Conservation (phyloP, 2,888 invertebrate genomes). For the Danaus chrysippus region DNA sequence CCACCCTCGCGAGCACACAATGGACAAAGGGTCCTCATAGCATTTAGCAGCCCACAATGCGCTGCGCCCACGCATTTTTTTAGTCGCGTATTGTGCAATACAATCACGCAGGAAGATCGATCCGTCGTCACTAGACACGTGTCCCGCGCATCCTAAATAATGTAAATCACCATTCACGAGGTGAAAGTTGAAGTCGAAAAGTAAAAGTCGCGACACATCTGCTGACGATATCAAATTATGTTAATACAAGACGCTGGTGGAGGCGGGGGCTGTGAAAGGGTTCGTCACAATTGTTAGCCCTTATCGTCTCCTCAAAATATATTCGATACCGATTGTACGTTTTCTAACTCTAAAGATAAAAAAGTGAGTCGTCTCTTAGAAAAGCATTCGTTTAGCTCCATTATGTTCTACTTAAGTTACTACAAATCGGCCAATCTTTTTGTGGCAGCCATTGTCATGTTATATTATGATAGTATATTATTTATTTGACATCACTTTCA, state of each 20-base stretch:
- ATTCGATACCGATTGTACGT: slow-evolving; percentile 48
- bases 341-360: slow-evolving; percentile 54
- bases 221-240: slow-evolving; percentile 60
- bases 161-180: slow-evolving; percentile 69
- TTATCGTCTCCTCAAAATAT: slow-evolving; percentile 58
- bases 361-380: slow-evolving; percentile 47
- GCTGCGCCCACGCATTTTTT: slow-evolving; percentile 61
- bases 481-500: slow-evolving; percentile 57
- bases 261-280: slow-evolving; percentile 54
- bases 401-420: slow-evolving; percentile 59
- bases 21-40: slow-evolving; percentile 66
- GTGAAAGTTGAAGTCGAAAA: slow-evolving; percentile 76
- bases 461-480: slow-evolving; percentile 53
- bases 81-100: slow-evolving; percentile 47
- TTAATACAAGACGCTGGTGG: slow-evolving; percentile 48
- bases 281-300: slow-evolving; percentile 53
- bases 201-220: slow-evolving; percentile 73
- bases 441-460: slow-evolving; percentile 48
- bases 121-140: slow-evolving; percentile 49
- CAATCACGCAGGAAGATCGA: slow-evolving; percentile 62
- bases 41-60: slow-evolving; percentile 60
- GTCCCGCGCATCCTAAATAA: slow-evolving; percentile 46
- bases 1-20: slow-evolving; percentile 73
- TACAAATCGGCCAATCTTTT: slow-evolving; percentile 66
- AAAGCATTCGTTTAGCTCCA: slow-evolving; percentile 51